Percentiles rank a stretch among this genome's conserved stretches.
These are phyloP conservation scores for Tanaodytes sp. DNA, from an alignment of 2,888 invertebrate species.

Conservation along the genomic window DNA sequence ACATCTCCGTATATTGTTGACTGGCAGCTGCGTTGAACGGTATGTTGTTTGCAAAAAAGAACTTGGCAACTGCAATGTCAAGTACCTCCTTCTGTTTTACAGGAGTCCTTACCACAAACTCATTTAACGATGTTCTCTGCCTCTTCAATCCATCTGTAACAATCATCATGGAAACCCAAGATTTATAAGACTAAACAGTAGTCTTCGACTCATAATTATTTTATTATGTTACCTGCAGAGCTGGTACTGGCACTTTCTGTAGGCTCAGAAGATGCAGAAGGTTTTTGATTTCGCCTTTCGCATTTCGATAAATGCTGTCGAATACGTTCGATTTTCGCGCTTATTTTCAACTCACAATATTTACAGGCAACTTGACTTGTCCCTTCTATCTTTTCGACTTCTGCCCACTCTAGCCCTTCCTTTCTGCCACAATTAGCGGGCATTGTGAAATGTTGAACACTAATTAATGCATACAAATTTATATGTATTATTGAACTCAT, in stretches of 20 bases:
- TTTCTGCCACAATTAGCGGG: no score
- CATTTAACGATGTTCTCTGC: not conserved
- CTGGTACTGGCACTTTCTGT: not conserved
- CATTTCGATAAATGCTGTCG: no score
- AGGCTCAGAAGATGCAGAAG: no score
- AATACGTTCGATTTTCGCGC: no score
- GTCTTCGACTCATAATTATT: not conserved
- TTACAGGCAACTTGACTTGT: no score
- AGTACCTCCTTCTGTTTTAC: not conserved
- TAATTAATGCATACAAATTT: no score
- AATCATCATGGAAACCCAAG: not conserved
- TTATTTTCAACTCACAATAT: no score
- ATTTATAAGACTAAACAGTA: not conserved
- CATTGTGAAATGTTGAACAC: no score
- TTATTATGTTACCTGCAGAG: not conserved
- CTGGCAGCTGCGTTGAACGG: constrained; percentile 7
- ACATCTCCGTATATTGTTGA: not conserved
- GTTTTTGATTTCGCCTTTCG: no score
- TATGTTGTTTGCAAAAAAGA: constrained; percentile 1
- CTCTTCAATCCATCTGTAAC: not conserved
- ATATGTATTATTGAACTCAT: no score
- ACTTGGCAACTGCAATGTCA: not conserved
- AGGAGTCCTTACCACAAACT: not conserved
- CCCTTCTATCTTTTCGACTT: no score
- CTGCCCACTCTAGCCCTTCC: no score